phyloP scores from a whole-genome alignment of 2,797 vertebrate genomes.

The Thalassophryne amazonica region DNA sequence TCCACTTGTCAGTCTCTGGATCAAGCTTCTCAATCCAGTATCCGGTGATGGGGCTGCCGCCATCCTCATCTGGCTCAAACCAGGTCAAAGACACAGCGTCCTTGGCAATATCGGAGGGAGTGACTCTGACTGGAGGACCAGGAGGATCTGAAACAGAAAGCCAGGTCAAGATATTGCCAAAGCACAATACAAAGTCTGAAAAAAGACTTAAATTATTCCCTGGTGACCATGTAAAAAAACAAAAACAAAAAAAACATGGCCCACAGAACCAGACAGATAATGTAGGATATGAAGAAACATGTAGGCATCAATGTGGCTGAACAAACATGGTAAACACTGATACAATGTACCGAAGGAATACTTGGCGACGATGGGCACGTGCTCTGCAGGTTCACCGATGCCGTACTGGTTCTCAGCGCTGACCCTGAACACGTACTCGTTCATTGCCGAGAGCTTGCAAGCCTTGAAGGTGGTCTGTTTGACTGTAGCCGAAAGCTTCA shows the following conservation, averaged over 20 bases:
- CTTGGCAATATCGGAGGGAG: slow-evolving; percentile 89
- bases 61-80: slow-evolving; percentile 96
- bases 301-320: too few species aligned
- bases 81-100: slow-evolving; percentile 93
- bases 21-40: slow-evolving; percentile 98
- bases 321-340: too few species aligned
- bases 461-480: slow-evolving; percentile 94
- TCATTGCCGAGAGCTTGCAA: slow-evolving; percentile 86
- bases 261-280: background rate
- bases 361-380: slow-evolving; percentile 90
- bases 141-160: slow-evolving; percentile 84
- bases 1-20: slow-evolving; percentile 93
- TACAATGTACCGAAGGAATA: slow-evolving; percentile 88
- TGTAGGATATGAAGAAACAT: too few species aligned
- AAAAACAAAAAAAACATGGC: too few species aligned
- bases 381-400: slow-evolving; percentile 86
- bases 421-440: slow-evolving; percentile 94
- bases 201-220: too few species aligned
- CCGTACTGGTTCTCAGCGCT: slow-evolving; percentile 98
- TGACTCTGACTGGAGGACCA: slow-evolving; percentile 88
- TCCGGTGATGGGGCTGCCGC: slow-evolving; percentile 94
- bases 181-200: too few species aligned
- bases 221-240: too few species aligned
- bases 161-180: too few species aligned
- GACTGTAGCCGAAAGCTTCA: slow-evolving; percentile 93